Percentiles rank a stretch among this genome's conserved stretches.
phyloP scores from a whole-genome alignment of 2,113 vertebrate genomes.

The Oxyura jamaicensis region DNA sequence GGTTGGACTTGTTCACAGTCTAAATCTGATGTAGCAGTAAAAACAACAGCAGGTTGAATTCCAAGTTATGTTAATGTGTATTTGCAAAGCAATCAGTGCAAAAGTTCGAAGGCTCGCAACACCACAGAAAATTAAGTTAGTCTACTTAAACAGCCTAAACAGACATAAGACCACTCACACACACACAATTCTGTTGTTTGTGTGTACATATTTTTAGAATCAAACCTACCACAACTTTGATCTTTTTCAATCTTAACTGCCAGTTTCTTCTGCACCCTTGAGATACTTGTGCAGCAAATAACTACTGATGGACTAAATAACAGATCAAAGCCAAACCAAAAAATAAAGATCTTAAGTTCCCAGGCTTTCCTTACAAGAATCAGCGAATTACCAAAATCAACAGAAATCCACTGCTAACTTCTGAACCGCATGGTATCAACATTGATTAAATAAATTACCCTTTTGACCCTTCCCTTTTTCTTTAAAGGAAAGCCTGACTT shows the following conservation, averaged over 20 bases:
- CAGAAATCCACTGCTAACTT: constrained; percentile 44
- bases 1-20: neutral
- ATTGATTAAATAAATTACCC: constrained; percentile 73
- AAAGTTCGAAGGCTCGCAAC: neutral
- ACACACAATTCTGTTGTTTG: no score
- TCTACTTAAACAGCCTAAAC: neutral
- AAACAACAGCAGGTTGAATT: neutral
- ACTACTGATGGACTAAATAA: neutral
- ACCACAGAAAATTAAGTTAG: neutral
- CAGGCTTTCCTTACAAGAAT: neutral
- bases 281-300: neutral
- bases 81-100: neutral
- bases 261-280: neutral
- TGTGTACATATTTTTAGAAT: neutral
- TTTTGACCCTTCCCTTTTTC: constrained; percentile 68
- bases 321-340: neutral
- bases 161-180: neutral
- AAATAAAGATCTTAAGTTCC: constrained; percentile 55
- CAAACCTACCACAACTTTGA: neutral
- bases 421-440: constrained; percentile 78
- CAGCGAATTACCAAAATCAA: constrained; percentile 52
- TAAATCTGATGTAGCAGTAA: neutral
- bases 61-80: neutral
- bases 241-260: neutral
- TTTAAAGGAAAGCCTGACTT: neutral